These are phyloP conservation scores for Stratiomys singularior DNA, from an alignment of 2,888 invertebrate genomes.

Conservation along the genomic window DNA sequence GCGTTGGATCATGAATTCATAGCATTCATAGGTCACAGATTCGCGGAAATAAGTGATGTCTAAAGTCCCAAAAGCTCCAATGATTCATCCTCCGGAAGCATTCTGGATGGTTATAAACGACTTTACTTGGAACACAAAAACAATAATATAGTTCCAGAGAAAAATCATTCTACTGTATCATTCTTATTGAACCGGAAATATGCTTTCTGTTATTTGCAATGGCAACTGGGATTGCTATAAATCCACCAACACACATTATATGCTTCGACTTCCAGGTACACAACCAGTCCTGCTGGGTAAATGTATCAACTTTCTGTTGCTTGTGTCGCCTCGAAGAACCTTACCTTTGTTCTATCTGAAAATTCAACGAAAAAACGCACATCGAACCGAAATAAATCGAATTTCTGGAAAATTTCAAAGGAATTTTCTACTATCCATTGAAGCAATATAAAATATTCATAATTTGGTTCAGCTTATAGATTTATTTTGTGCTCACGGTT, in stretches of 20 bases:
- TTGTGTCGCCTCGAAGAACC: neutral
- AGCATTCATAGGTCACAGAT: too few species aligned
- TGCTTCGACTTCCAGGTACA: neutral
- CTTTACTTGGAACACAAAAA: too few species aligned
- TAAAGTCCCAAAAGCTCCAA: too few species aligned
- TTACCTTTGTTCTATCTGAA: neutral
- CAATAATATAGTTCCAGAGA: neutral
- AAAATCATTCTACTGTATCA: slow-evolving; percentile 21
- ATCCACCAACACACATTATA: neutral
- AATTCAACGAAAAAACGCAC: neutral
- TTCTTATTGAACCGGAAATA: slow-evolving; percentile 39
- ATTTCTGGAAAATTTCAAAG: slow-evolving; percentile 34
- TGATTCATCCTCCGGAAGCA: too few species aligned
- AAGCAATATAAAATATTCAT: slow-evolving; percentile 46
- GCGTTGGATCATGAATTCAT: too few species aligned
- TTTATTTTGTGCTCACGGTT: slow-evolving; percentile 25
- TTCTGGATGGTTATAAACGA: too few species aligned
- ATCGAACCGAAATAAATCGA: slow-evolving; percentile 35
- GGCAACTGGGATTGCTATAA: neutral
- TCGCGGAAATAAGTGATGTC: too few species aligned
- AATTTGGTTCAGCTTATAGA: slow-evolving; percentile 43
- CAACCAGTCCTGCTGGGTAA: too few species aligned
- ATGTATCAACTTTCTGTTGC: too few species aligned
- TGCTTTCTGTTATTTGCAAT: neutral
- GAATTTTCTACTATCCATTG: slow-evolving; percentile 29